Base-by-base conservation (phyloP, 2,797 vertebrate species). In the Babyrousa celebensis region DNA sequence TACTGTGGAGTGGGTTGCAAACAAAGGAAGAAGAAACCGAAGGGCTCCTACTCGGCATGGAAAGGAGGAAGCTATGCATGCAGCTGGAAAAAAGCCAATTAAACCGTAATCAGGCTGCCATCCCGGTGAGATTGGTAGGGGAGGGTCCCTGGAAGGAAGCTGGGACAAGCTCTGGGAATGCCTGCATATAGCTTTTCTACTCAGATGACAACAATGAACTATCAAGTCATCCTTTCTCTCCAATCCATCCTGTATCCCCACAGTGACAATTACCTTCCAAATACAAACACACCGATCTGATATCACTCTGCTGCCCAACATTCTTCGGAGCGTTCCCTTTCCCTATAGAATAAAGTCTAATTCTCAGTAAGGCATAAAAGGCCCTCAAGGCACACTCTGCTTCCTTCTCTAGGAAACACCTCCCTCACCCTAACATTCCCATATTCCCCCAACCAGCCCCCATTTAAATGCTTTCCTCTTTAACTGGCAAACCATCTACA, bases 81-180 rank as follows among this genome's bases (percentile, higher is more conserved):
- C 70, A 89, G 88, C 75, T 91, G 85, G 94, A 96, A 93, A 40
- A 84, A 93, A 96, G 94, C 89, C 97, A 95, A 91, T 48, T 93
- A 80, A 16, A 84, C 67, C 58, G 27, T 40, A 80, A 43, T 72
- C 62, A 84, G 65, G 40, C 91, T 95, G 84, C 86, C 52, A 67
- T 92, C 91, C 85, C 95, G 96, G 91, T 92, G 92, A 77, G 91
- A 92, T 79, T 82, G 62, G 78, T 16, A 72, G 54, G 23, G 68
- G 56, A 95, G 48, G 65, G 71, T 89, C 77, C 93, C 89, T 89
- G 72, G 82, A 62, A 96, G 83, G 85, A 52, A 86, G 85, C 36
- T 89, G 29, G 71, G 29, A 87, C 62, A 5, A 75, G 75, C 70
- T 79, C 71, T 48, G 18, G 67, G 20, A 40, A 77, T 82, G 29